Evolutionary conservation across 2,888 invertebrate genomes (phyloP).

Genomic region (Thymelicus sylvestris): DNA sequence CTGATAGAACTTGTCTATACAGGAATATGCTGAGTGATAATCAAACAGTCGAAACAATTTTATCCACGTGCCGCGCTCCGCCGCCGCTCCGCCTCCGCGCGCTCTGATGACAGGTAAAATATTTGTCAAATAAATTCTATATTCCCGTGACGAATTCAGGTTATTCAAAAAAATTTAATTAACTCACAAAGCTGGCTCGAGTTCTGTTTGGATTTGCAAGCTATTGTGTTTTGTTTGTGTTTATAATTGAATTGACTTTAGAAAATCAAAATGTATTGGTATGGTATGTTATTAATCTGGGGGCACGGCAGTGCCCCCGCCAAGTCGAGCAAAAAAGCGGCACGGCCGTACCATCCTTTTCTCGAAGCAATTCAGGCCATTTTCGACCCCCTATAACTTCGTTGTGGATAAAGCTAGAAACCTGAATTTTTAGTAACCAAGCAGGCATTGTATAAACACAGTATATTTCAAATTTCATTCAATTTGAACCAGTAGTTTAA

Average conservation of each 20-base stretch:
- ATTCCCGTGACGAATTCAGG: neutral
- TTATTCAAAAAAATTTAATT: neutral
- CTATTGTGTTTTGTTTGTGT: neutral
- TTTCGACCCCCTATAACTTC: no score
- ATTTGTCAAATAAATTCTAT: neutral
- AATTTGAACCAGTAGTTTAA: no score
- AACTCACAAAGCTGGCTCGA: neutral
- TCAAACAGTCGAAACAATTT: slow-evolving; percentile 21
- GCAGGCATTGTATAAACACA: no score
- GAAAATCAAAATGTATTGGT: neutral
- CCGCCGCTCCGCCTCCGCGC: neutral
- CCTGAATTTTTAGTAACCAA: no score
- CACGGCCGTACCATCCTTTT: no score
- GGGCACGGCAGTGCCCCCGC: no score
- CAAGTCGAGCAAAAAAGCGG: no score
- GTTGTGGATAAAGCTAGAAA: no score
- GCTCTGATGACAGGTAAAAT: neutral
- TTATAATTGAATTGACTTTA: neutral
- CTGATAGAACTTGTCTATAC: slow-evolving; percentile 9
- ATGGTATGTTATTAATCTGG: no score
- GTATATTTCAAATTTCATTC: no score
- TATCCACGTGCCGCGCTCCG: neutral
- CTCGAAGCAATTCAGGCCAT: no score
- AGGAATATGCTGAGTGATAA: slow-evolving; percentile 1
- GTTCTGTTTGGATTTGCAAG: neutral